Evolutionary conservation across 2,113 vertebrate species (phyloP).

Genomic region (Apaloderma vittatum): DNA sequence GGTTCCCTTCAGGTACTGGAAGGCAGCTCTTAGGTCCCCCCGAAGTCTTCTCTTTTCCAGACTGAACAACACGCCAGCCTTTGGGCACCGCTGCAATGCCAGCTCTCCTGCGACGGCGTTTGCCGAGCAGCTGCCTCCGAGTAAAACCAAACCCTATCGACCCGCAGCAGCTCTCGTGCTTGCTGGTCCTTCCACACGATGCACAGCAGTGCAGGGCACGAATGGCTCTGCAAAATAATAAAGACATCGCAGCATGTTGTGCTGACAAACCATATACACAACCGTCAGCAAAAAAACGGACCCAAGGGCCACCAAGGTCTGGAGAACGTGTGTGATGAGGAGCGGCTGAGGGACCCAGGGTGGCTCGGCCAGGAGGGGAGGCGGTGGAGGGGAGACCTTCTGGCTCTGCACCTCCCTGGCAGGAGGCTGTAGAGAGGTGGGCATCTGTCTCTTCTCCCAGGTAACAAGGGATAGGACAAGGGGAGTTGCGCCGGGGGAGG

Average conservation of each 20-base stretch:
- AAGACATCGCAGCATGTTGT: neutral
- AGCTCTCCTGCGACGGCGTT: neutral
- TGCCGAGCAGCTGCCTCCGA: neutral
- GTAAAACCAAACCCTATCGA: neutral
- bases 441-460: too few species aligned
- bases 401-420: too few species aligned
- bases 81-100: neutral
- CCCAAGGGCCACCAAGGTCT: neutral
- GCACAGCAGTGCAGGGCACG: neutral
- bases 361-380: too few species aligned
- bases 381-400: too few species aligned
- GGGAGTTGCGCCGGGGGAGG: too few species aligned
- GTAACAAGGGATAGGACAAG: too few species aligned
- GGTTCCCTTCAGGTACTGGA: too few species aligned
- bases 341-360: too few species aligned
- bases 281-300: neutral
- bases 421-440: too few species aligned
- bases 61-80: neutral
- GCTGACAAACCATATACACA: neutral
- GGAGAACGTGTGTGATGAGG: too few species aligned
- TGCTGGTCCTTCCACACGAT: neutral
- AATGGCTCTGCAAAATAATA: neutral
- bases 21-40: too few species aligned
- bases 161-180: neutral
- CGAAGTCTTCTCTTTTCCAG: too few species aligned